These are phyloP conservation scores for Sapajus apella DNA, from an alignment of 2,113 vertebrate genomes.

Conservation along the genomic window DNA sequence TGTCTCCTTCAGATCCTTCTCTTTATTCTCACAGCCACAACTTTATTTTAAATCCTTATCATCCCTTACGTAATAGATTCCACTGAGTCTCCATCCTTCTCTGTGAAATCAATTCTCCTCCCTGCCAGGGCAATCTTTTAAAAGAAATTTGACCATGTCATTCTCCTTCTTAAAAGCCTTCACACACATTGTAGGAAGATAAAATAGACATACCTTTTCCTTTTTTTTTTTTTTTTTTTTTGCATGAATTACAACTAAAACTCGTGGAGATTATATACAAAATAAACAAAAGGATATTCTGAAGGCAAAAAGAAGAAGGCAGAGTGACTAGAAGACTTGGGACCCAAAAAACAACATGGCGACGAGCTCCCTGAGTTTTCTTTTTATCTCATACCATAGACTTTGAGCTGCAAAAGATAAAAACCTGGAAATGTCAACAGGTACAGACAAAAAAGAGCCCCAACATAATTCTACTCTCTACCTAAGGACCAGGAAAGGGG, in stretches of 20 bases:
- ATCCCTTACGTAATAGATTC: not conserved
- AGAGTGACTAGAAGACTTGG: not conserved
- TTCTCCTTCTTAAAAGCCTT: not conserved
- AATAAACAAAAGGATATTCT: not conserved
- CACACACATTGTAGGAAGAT: not conserved
- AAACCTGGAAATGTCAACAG: not conserved
- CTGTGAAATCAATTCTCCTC: not conserved
- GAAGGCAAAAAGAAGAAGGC: not conserved
- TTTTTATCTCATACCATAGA: not conserved
- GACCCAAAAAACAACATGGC: no score
- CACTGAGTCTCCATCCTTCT: not conserved
- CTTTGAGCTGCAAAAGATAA: not conserved
- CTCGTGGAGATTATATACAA: not conserved
- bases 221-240: not conserved
- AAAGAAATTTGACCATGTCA: not conserved
- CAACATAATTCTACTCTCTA: not conserved
- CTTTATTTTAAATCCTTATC: not conserved
- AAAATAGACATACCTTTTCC: not conserved
- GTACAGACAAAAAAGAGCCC: not conserved
- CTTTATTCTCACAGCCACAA: not conserved
- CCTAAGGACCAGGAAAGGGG: not conserved
- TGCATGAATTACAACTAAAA: not conserved
- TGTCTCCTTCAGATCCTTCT: not conserved
- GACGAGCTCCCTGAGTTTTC: not conserved
- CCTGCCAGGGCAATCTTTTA: not conserved